These are phyloP conservation scores for Dasypolia templi DNA, from an alignment of 2,888 invertebrate genomes.

Conservation along the genomic window DNA sequence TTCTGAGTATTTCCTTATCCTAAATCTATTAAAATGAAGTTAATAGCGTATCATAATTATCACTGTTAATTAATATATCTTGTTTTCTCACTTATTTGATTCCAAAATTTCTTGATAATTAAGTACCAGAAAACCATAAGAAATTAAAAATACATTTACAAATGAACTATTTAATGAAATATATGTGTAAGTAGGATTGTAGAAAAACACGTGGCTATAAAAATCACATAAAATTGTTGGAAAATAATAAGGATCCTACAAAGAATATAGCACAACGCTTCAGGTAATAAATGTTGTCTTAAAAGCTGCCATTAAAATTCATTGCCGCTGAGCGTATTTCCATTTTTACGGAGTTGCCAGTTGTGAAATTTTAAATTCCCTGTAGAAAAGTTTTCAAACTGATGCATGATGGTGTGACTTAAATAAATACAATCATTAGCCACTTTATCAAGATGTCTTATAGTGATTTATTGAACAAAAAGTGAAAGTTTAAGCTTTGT, in stretches of 20 bases:
- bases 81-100: constrained; percentile 7
- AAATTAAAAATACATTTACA: neutral
- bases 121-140: neutral
- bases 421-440: neutral
- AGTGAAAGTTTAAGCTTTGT: neutral
- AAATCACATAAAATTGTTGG: constrained; percentile 71
- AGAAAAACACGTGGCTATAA: constrained; percentile 66
- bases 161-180: constrained; percentile 3
- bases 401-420: neutral
- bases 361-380: constrained; percentile 28
- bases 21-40: constrained; percentile 16
- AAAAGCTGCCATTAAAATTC: constrained; percentile 83
- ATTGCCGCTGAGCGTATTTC: constrained; percentile 82
- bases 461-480: neutral
- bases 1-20: neutral
- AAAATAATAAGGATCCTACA: constrained; percentile 70
- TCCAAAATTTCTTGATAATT: constrained; percentile 1
- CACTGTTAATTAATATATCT: constrained; percentile 30
- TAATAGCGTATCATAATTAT: constrained; percentile 25
- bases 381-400: neutral
- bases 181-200: too few relatives aligned
- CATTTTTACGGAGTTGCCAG: constrained; percentile 70
- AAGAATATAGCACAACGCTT: constrained; percentile 69
- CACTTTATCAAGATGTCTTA: neutral
- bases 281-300: constrained; percentile 72